Conservation (phyloP, 2,888 invertebrate genomes). For the Rotaria macrura region DNA sequence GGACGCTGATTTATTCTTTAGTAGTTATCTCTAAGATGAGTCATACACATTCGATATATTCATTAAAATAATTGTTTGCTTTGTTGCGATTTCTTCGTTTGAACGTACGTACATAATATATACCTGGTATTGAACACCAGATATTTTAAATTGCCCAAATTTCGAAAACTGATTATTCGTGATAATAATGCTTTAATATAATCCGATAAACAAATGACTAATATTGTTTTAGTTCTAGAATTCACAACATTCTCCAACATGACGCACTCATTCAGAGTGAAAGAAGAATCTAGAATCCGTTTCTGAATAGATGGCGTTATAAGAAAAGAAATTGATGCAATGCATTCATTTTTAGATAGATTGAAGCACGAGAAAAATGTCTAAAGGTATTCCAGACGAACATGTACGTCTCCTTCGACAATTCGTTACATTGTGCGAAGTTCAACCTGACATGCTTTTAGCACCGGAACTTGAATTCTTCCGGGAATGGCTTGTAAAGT, state of each 20-base stretch:
- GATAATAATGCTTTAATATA: too few species aligned
- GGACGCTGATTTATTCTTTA: background rate
- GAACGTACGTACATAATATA: too few species aligned
- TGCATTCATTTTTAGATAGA: background rate
- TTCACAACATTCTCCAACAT: background rate
- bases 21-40: background rate
- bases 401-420: slow-evolving; percentile 62
- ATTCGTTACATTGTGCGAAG: slow-evolving; percentile 63
- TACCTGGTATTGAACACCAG: background rate
- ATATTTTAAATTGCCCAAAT: background rate
- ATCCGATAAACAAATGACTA: background rate
- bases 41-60: background rate
- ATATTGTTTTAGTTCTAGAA: background rate
- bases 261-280: background rate
- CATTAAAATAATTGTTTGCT: background rate
- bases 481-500: slow-evolving; percentile 63
- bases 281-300: background rate
- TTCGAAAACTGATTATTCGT: background rate
- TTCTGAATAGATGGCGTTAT: background rate
- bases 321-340: background rate
- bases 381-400: slow-evolving; percentile 43
- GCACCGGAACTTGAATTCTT: slow-evolving; percentile 67
- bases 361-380: background rate
- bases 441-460: slow-evolving; percentile 63
- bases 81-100: too few species aligned